Evolutionary conservation across 2,888 invertebrate species (phyloP), one percentile per base, ranked within the genome.

Genomic region (Cancer borealis): DNA sequence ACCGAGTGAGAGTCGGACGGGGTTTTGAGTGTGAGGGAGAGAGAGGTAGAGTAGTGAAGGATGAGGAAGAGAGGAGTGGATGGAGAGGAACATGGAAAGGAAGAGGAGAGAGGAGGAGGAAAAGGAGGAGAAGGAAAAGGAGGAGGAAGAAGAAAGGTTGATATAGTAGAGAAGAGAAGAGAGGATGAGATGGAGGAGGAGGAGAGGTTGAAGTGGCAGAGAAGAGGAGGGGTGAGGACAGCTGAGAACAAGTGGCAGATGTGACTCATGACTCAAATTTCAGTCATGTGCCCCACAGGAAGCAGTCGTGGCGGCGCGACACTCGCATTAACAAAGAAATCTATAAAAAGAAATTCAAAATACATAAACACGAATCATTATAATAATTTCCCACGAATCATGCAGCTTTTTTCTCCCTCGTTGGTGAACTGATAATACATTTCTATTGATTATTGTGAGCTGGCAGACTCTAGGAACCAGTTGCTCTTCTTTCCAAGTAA

Each of bases 171-270:
- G 54, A n/a, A 30, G 12, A 84, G 84, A 17, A 84, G 30, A n/a
- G 10, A 26, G 73, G 26, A 10, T n/a, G n/a, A 88, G n/a, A 21
- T 30, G 89, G 46, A 46, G 5, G 87, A 66, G 60, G 60, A 73
- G 73, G 5, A 73, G 73, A 26, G 73, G 73, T 73, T 73, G 73
- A 73, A 73, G 73, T 73, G 73, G n/a, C 26, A 26, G 73, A 73
- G 54, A 14, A 54, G 88, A 30, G 88, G 88, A 88, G 88, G 30
- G 88, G 88, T 88, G 88, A 47, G 47, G 88, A 47, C 45, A 88
- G 88, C 46, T 45, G 47, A 88, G 88, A 39, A 47, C 47, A 47
- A 88, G 88, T 47, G 88, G 88, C 46, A 88, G 88, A 47, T n/a
- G 45, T 45, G 73, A 73, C 73, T 73, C 73, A 73, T 73, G 73